phyloP scores from a whole-genome alignment of 1,140 invertebrate genomes.

The Cotesia vestalis region DNA sequence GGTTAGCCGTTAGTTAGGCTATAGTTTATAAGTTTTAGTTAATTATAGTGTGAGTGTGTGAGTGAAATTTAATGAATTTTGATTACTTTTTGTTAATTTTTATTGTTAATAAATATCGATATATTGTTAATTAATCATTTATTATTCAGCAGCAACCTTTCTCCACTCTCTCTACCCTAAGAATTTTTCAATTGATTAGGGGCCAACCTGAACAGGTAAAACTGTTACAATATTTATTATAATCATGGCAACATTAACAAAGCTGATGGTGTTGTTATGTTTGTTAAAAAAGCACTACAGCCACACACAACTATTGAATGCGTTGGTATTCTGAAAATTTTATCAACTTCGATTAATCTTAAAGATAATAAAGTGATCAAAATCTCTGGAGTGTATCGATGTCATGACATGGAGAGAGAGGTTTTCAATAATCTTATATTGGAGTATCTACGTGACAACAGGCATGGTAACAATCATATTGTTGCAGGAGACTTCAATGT shows the following conservation, averaged over 20 bases:
- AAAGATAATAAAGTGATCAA: not conserved
- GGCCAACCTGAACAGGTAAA: no score
- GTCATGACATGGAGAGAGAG: not conserved
- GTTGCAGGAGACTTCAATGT: not conserved
- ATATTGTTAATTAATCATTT: no score
- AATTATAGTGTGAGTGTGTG: no score
- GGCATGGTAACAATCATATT: not conserved
- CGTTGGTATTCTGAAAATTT: not conserved
- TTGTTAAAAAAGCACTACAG: not conserved
- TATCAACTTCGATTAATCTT: not conserved
- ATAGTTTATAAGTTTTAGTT: no score
- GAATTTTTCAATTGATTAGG: no score
- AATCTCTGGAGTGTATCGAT: not conserved
- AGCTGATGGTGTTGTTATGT: constrained; percentile 1
- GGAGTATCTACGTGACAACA: not conserved
- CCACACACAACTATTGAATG: not conserved
- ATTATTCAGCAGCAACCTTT: no score
- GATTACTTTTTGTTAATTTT: no score
- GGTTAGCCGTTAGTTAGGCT: no score
- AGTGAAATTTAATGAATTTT: no score
- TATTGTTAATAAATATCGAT: no score
- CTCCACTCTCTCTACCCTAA: no score
- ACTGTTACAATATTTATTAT: not conserved
- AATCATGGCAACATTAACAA: not conserved
- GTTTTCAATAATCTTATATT: not conserved